A percentile compares a stretch with the other conserved stretches of the same genome.
Evolutionary conservation across 1,140 invertebrate species (phyloP).

Genomic region (Bathynomus jamesi): DNA sequence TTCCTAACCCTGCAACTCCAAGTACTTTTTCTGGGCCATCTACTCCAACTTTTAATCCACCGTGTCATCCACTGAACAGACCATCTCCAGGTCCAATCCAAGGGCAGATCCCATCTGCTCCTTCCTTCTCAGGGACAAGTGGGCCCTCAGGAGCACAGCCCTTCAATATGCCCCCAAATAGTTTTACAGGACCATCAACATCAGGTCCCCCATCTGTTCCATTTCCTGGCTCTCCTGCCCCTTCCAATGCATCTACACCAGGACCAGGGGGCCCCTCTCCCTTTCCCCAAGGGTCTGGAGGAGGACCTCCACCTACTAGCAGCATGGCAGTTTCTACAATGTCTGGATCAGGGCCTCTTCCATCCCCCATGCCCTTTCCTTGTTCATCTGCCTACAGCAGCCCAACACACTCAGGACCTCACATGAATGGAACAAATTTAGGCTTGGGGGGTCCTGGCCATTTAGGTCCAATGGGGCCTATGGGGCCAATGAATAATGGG

Average conservation of each 20-base stretch:
- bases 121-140: neutral
- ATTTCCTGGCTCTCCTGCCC: slow-evolving; percentile 35
- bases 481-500: slow-evolving; percentile 31
- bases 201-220: slow-evolving; percentile 37
- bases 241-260: slow-evolving; percentile 37
- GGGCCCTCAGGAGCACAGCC: neutral
- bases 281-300: slow-evolving; percentile 31
- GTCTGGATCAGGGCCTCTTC: slow-evolving; percentile 28
- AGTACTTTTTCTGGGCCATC: slow-evolving; percentile 31
- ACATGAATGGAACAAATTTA: slow-evolving; percentile 35
- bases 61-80: slow-evolving; percentile 11
- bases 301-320: slow-evolving; percentile 24
- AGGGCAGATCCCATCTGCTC: neutral
- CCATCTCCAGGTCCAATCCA: neutral
- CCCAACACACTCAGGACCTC: slow-evolving; percentile 31
- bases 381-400: slow-evolving; percentile 36
- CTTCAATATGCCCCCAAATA: slow-evolving; percentile 37
- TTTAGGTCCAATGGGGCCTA: slow-evolving; percentile 14
- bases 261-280: slow-evolving; percentile 36
- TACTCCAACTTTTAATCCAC: slow-evolving; percentile 31
- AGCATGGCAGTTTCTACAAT: slow-evolving; percentile 25
- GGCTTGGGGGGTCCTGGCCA: slow-evolving; percentile 20
- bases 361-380: slow-evolving; percentile 33
- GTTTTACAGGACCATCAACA: slow-evolving; percentile 36
- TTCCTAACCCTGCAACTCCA: slow-evolving; percentile 33